A percentile compares a stretch with the other conserved stretches of the same genome.
phyloP scores from a whole-genome alignment of 2,797 vertebrate species.

The Buceros bicornis region DNA sequence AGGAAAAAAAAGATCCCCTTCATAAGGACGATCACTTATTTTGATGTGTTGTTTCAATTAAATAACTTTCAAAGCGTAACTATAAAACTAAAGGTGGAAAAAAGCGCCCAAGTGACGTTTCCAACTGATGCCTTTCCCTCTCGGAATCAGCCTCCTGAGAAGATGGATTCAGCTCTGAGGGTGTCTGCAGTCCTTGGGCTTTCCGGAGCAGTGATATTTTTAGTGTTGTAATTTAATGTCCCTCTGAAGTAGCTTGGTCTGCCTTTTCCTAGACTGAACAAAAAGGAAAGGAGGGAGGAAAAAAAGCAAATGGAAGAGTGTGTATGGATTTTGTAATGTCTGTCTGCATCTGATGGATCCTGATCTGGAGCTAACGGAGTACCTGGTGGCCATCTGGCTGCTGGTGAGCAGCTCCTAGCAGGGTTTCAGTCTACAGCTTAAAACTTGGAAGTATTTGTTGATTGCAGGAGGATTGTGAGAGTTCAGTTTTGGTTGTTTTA shows the following conservation, averaged over 20 bases:
- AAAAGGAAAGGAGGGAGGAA: not conserved
- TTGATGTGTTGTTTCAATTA: not conserved
- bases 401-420: not conserved
- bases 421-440: not conserved
- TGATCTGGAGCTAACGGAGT: not conserved
- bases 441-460: not conserved
- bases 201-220: slow-evolving; percentile 6
- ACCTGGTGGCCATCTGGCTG: not conserved
- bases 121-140: not conserved
- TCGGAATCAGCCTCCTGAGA: not conserved
- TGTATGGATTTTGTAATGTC: not conserved
- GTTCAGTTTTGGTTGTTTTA: not conserved
- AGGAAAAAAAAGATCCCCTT: slow-evolving; percentile 17
- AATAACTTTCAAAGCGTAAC: not conserved
- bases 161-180: slow-evolving; percentile 32
- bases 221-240: not conserved
- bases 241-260: not conserved
- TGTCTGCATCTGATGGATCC: not conserved
- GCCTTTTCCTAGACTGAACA: not conserved
- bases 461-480: not conserved
- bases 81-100: not conserved
- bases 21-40: not conserved
- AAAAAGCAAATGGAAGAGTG: not conserved
- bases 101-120: accelerated
- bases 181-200: slow-evolving; percentile 3